A percentile compares a stretch with the other conserved stretches of the same genome.
These are phyloP conservation scores for Ceratina australensis DNA, from an alignment of 1,140 invertebrate species.

Conservation along the genomic window DNA sequence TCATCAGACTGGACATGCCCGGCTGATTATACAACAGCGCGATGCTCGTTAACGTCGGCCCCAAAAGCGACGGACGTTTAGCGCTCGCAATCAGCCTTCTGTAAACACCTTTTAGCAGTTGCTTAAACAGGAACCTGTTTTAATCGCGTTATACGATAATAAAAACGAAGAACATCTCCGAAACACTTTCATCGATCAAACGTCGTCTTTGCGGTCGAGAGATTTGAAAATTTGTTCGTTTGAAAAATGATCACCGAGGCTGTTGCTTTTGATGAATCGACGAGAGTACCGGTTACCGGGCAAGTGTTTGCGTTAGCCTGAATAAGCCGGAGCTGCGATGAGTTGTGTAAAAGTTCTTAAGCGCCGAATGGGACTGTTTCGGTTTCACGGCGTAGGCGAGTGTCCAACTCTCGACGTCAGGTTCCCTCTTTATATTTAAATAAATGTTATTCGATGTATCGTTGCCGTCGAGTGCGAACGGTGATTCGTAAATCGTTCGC, in stretches of 20 bases:
- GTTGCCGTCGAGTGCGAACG: neutral
- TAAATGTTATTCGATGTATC: too few species aligned
- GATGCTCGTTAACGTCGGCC: slow-evolving; percentile 53
- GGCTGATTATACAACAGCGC: slow-evolving; percentile 58
- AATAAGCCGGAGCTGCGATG: neutral
- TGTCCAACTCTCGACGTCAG: too few species aligned
- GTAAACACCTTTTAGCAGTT: slow-evolving; percentile 17
- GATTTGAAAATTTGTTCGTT: too few species aligned
- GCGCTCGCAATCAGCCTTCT: neutral
- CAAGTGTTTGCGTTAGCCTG: neutral
- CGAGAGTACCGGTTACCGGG: neutral
- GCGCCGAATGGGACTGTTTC: neutral
- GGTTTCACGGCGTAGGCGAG: neutral
- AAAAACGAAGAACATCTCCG: too few species aligned
- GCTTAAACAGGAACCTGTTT: neutral
- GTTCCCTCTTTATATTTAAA: too few species aligned
- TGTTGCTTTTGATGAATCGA: too few species aligned
- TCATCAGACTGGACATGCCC: slow-evolving; percentile 57
- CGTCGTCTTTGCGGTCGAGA: too few species aligned
- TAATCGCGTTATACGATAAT: neutral
- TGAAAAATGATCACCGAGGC: too few species aligned
- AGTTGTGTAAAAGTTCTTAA: neutral
- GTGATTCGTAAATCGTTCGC: neutral
- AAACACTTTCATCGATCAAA: too few species aligned
- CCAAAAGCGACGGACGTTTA: slow-evolving; percentile 55